Evolutionary conservation across 2,888 invertebrate species (phyloP), one percentile per base, ranked within the genome.

Genomic region (Schizotus pectinicornis): DNA sequence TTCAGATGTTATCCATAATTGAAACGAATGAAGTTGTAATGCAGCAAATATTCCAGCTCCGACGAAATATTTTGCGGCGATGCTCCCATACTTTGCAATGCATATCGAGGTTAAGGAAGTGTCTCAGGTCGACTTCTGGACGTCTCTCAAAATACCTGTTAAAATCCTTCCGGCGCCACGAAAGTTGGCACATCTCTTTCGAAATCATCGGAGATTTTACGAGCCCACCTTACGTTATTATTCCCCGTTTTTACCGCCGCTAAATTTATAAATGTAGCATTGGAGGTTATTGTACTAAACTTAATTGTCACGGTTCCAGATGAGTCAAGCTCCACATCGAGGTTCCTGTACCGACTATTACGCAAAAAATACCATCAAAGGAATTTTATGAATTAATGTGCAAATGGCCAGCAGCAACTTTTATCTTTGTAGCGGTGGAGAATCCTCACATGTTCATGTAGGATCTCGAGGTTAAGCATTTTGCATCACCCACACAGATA

Each of bases 401-500:
- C 22, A 22, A 41, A 9, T 41, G 22, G 9, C 3, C n/a, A 7
- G 32, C 11, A 3, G 11, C 8, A 7, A 22, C 2, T 12, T 31
- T 62, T 59, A 62, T 66, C 61, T 64, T 62, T 62, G 59, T 50
- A 61, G 56, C 62, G 53, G 46, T 59, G 55, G 48, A 62, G 63
- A 62, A 64, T 64, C 49, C 43, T 56, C 53, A 9, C 56, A 38
- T 48, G 49, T 54, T 53, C 59, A 46, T 61, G 62, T 61, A 56
- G 48, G 56, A 54, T 49, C 56, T 59, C 63, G 66, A 66, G 67
- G 65, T 60, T 66, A 55, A 57, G 62, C 58, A 61, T 46, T 63
- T 57, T 51, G 60, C 72, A 64, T 73, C 73, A 64, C 74, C 73
- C 73, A 74, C 73, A 64, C 70, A 62, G 67, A 68, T 73, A 73